Percentiles rank a stretch among this genome's conserved stretches.
phyloP scores from a whole-genome alignment of 1,140 invertebrate genomes.

The Homalodisca vitripennis region DNA sequence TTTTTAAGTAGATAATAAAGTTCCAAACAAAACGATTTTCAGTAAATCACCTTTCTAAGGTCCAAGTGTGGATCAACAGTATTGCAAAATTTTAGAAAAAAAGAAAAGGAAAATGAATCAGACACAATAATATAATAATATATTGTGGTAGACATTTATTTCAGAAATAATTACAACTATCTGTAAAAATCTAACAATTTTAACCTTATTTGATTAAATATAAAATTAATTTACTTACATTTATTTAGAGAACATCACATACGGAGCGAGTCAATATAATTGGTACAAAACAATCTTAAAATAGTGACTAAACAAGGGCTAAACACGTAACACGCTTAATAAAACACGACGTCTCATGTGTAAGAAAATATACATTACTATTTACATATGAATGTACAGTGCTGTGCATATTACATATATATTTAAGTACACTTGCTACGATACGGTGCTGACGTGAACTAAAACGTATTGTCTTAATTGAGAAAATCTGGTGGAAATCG shows the following conservation, averaged over 20 bases:
- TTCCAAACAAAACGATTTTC: no score
- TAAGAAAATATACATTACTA: not conserved
- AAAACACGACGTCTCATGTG: no score
- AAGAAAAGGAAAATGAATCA: no score
- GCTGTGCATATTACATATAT: not conserved
- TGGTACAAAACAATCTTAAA: constrained; percentile 19
- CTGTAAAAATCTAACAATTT: constrained; percentile 19
- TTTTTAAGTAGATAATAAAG: no score
- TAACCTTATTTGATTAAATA: not conserved
- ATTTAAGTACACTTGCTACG: not conserved
- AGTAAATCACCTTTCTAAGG: no score
- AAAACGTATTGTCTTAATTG: no score
- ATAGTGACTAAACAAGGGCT: constrained; percentile 12
- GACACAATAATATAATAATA: no score
- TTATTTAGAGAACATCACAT: constrained; percentile 18
- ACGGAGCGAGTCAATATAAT: constrained; percentile 3
- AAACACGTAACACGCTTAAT: not conserved
- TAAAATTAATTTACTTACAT: constrained; percentile 20
- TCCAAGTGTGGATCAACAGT: no score
- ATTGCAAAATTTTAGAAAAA: no score
- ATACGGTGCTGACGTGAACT: not conserved
- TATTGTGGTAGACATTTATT: constrained; percentile 6
- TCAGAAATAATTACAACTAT: constrained; percentile 2
- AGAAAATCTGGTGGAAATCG: no score
- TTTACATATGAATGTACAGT: not conserved